Percentiles rank a stretch among this genome's conserved stretches.
Evolutionary conservation across 2,888 invertebrate species (phyloP).

Genomic region (Papilio gigon): DNA sequence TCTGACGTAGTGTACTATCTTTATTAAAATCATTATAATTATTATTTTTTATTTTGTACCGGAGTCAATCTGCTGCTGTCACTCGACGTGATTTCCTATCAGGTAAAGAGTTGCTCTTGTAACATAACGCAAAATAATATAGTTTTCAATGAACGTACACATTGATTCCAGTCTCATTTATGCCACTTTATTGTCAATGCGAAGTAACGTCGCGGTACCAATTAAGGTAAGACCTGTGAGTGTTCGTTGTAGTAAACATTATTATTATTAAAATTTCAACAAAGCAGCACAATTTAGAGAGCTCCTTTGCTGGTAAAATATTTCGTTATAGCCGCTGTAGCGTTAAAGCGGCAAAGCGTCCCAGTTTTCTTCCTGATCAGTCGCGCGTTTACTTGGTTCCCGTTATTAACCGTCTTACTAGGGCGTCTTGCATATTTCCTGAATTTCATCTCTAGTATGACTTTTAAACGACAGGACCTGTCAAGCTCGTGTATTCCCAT

Average conservation of each 20-base stretch:
- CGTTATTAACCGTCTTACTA: background rate
- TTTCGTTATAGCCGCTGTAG: background rate
- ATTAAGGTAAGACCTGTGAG: background rate
- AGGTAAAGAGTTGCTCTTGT: too few relatives aligned
- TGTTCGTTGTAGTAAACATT: too few relatives aligned
- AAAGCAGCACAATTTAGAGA: background rate
- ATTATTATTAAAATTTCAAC: slow-evolving; percentile 1
- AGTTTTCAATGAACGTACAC: too few relatives aligned
- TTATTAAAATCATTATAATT: too few relatives aligned
- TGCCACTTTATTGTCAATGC: background rate
- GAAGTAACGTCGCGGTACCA: background rate
- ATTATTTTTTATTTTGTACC: too few relatives aligned
- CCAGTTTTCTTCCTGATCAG: slow-evolving; percentile 8
- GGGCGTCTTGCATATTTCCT: background rate
- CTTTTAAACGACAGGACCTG: too few relatives aligned
- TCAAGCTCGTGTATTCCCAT: too few relatives aligned
- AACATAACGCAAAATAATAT: too few relatives aligned
- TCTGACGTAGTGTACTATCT: too few relatives aligned
- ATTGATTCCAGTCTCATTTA: background rate
- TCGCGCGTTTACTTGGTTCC: background rate
- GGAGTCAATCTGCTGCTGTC: too few relatives aligned
- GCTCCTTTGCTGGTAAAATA: background rate
- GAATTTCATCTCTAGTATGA: background rate
- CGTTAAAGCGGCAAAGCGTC: background rate
- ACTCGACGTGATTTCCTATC: too few relatives aligned